Base-by-base conservation (phyloP, 2,113 vertebrate species). In the Peromyscus maniculatus region DNA sequence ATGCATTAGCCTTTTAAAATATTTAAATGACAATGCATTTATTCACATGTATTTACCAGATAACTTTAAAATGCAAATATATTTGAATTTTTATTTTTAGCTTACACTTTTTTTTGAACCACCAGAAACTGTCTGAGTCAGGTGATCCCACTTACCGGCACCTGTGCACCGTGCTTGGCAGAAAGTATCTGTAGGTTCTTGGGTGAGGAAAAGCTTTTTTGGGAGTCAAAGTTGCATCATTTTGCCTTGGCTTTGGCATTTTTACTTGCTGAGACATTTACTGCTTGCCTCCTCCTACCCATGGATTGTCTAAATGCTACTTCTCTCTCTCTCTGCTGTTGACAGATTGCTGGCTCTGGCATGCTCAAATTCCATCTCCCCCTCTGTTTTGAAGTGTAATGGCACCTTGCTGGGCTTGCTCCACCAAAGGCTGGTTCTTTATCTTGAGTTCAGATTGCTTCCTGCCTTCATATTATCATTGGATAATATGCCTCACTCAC, bases 61-160 rank as follows among this genome's bases (percentile, higher is more conserved):
- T 93, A 22, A 75, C 71, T 80, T 94, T 86, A 67, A 55, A 96
- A 89, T 89, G 87, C 24, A 93, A 92, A 64, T 28, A 69, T 46
- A 31, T 16, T 84, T 91, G 46, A 91, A 55, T 21, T 97, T 96
- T 97, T 93, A 79, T 59, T 96, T 97, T 97, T 96, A 66, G 57
- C 57, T 71, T 72, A 7, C 87, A 26, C 55, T 89, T 95, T 91
- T 96, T 94, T 79, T n/a, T 94, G 91, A 96, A 96, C 59, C 52
- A 95, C 24, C 82, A 87, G 82, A 90, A 86, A 36, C 66, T 75
- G 39, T 92, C 36, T 55, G 86, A 96, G 96, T 79, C 55, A 97
- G 80, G 86, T 91, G 69, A 94, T 67, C 71, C 66, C 67, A 94
- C 87, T 96, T 93, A 17, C 77, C 26, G 82, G 83, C n/a, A 94